Evolutionary conservation across 2,113 vertebrate genomes (phyloP).

Genomic region (Mystacornis crossleyi): DNA sequence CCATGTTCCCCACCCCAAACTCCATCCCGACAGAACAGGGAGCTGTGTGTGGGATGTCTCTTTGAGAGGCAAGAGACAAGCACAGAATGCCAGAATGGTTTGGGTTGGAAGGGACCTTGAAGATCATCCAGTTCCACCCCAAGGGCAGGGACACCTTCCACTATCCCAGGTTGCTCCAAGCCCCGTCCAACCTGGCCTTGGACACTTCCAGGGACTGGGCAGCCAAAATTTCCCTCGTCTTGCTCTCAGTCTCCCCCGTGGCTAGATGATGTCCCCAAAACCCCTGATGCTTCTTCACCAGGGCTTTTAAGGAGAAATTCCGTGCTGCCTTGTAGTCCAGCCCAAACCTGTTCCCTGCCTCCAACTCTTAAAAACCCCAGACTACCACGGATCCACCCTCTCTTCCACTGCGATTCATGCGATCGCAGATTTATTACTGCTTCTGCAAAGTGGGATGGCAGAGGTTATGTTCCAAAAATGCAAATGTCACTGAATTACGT

Average conservation of each 20-base stretch:
- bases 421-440: not conserved
- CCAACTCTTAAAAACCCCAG: not conserved
- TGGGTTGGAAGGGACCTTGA: not conserved
- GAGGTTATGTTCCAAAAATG: constrained; percentile 26
- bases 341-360: not conserved
- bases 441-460: not conserved
- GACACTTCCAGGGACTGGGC: not conserved
- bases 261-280: not conserved
- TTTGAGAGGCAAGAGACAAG: not conserved
- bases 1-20: not conserved
- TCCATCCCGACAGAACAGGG: not conserved
- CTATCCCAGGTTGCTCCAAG: not conserved
- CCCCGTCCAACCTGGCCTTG: not conserved
- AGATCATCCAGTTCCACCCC: not conserved
- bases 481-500: not conserved
- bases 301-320: not conserved
- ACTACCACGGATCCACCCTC: not conserved
- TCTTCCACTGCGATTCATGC: not conserved
- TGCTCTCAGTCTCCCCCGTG: not conserved
- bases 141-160: not conserved
- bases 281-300: not conserved
- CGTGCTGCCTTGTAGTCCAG: rapidly evolving
- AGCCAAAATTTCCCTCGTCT: not conserved
- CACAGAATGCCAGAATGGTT: not conserved
- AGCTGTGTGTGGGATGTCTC: rapidly evolving